Evolutionary conservation across 1,140 invertebrate genomes (phyloP).

Genomic region (Leptinotarsa lineolata): DNA sequence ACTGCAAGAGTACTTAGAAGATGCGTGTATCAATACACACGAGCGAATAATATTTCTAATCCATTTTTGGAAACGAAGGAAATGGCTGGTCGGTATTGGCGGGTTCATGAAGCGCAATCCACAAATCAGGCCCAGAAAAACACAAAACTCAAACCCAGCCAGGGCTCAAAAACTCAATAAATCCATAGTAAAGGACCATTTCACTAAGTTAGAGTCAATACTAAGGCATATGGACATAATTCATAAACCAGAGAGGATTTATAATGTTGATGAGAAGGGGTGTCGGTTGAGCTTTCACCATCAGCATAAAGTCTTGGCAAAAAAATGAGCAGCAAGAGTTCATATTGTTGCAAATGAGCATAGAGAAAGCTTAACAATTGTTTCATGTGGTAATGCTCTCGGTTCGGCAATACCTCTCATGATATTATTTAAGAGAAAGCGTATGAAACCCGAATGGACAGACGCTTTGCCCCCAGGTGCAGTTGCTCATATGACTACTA

Average conservation of each 20-base stretch:
- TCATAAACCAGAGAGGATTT: conserved; percentile 47
- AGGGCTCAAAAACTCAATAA: conserved; percentile 50
- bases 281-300: conserved; percentile 53
- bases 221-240: conserved; percentile 41
- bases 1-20: no score
- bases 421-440: conserved; percentile 54
- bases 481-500: conserved; percentile 45
- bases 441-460: conserved; percentile 45
- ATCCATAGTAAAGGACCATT: conserved; percentile 49
- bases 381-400: conserved; percentile 51
- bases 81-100: no score
- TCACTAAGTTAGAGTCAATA: conserved; percentile 46
- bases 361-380: conserved; percentile 51
- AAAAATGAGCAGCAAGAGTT: conserved; percentile 47
- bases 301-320: conserved; percentile 23
- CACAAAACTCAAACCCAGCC: no score
- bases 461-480: conserved; percentile 47
- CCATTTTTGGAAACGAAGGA: no score
- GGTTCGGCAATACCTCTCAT: conserved; percentile 50
- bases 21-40: no score
- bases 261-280: conserved; percentile 57
- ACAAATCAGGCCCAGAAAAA: no score
- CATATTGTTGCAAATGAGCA: conserved; percentile 49
- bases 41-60: no score
- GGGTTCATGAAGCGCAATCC: no score